phyloP scores from a whole-genome alignment of 2,113 vertebrate species.

The Leptocoma aspasia region DNA sequence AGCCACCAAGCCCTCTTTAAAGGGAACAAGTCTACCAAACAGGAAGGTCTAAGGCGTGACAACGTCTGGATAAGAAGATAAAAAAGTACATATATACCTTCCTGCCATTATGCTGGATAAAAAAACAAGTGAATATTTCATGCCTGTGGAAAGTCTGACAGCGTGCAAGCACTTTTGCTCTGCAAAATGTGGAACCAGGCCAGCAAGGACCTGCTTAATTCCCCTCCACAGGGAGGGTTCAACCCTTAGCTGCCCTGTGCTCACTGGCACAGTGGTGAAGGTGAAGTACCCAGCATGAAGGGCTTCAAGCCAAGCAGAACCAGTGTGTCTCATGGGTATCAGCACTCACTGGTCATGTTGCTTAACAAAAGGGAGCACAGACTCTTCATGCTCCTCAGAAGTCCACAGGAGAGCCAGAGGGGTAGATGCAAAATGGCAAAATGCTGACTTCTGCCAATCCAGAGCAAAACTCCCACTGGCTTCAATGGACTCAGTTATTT shows the following conservation, averaged over 20 bases:
- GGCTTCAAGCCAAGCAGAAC: background rate
- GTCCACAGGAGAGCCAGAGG: background rate
- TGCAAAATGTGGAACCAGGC: background rate
- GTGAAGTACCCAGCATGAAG: background rate
- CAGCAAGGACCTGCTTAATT: background rate
- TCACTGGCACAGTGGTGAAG: background rate
- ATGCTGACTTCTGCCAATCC: background rate
- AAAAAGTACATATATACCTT: background rate
- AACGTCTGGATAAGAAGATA: background rate
- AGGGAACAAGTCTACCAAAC: background rate
- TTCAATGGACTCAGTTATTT: background rate
- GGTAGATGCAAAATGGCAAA: background rate
- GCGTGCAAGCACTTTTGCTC: background rate
- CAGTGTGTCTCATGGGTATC: background rate
- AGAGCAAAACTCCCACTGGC: background rate
- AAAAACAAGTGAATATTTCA: background rate
- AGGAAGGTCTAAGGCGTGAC: constrained; percentile 28
- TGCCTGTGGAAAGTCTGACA: background rate
- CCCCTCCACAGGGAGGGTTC: background rate
- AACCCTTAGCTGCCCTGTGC: background rate
- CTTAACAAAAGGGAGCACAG: background rate
- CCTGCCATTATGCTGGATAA: background rate
- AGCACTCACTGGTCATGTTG: background rate
- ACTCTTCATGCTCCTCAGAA: background rate
- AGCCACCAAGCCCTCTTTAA: background rate